These are phyloP conservation scores for Acrobasis repandana DNA, from an alignment of 2,888 invertebrate genomes.

Conservation along the genomic window DNA sequence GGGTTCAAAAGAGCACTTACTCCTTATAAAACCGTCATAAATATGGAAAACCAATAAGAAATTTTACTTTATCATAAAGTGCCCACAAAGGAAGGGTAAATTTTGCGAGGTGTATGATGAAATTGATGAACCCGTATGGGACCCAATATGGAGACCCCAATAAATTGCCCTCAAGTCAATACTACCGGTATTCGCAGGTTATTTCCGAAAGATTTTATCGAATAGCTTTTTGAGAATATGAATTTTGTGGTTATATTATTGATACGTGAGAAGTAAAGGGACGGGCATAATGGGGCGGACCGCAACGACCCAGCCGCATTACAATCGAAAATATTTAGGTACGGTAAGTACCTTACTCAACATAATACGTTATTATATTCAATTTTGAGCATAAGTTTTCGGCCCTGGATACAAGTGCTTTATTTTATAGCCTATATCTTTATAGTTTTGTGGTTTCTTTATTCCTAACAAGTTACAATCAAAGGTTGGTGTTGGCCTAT, in stretches of 20 bases:
- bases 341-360: no score
- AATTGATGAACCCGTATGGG: conserved; percentile 31
- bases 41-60: conserved; percentile 26
- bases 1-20: not conserved
- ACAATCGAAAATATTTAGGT: no score
- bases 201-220: conserved; percentile 18
- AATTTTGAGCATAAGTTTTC: no score
- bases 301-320: no score
- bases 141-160: conserved; percentile 32
- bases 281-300: no score
- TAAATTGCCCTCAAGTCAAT: conserved; percentile 40
- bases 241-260: conserved; percentile 9
- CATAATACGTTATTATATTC: no score
- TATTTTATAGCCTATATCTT: no score
- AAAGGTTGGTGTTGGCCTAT: no score
- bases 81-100: conserved; percentile 29
- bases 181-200: conserved; percentile 21
- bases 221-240: conserved; percentile 1
- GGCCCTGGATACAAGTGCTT: no score
- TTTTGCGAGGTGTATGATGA: conserved; percentile 29
- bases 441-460: no score
- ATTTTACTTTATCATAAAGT: conserved; percentile 27
- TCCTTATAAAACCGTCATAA: conserved; percentile 27
- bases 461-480: no score
- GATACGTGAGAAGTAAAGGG: not conserved